phyloP scores from a whole-genome alignment of 2,888 invertebrate genomes.

The Ophioninae sp. region DNA sequence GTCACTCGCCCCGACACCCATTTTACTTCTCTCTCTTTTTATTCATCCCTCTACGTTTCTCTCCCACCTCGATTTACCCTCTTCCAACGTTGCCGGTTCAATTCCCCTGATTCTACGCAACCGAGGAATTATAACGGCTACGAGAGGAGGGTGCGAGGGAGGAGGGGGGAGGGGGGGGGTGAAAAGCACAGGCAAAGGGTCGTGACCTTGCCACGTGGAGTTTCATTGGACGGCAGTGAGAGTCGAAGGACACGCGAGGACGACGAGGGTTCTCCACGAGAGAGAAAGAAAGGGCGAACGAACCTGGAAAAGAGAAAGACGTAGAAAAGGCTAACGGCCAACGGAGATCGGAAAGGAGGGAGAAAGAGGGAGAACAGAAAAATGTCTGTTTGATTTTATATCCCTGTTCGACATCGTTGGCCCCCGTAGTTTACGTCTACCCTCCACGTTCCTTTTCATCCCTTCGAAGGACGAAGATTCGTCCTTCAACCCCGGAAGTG shows the following conservation, averaged over 20 bases:
- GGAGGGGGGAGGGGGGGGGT: slow-evolving; percentile 1
- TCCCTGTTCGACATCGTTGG: slow-evolving; percentile 17
- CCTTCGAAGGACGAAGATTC: slow-evolving; percentile 15
- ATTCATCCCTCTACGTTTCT: neutral
- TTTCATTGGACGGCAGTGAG: slow-evolving; percentile 45
- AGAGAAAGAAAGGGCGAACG: slow-evolving; percentile 1
- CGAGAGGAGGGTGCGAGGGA: slow-evolving; percentile 15
- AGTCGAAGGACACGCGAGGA: slow-evolving; percentile 64
- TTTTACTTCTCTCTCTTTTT: neutral
- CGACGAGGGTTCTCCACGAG: slow-evolving; percentile 33
- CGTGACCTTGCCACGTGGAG: slow-evolving; percentile 77
- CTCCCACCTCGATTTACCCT: neutral
- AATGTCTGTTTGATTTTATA: slow-evolving; percentile 27
- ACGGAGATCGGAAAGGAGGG: slow-evolving; percentile 28
- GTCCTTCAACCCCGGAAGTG: slow-evolving; percentile 51
- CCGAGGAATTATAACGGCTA: slow-evolving; percentile 31
- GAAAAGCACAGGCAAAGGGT: slow-evolving; percentile 63
- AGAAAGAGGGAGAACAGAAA: slow-evolving; percentile 11
- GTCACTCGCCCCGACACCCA: slow-evolving; percentile 27
- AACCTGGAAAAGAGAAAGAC: slow-evolving; percentile 8
- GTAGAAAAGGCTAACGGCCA: neutral
- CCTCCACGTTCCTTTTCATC: slow-evolving; percentile 5
- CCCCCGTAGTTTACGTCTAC: slow-evolving; percentile 9
- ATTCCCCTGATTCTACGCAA: slow-evolving; percentile 53
- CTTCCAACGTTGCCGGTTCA: slow-evolving; percentile 20